Percentiles rank a stretch among this genome's conserved stretches.
Conservation (phyloP, 2,888 invertebrate species). For the Tridacna crocea region DNA sequence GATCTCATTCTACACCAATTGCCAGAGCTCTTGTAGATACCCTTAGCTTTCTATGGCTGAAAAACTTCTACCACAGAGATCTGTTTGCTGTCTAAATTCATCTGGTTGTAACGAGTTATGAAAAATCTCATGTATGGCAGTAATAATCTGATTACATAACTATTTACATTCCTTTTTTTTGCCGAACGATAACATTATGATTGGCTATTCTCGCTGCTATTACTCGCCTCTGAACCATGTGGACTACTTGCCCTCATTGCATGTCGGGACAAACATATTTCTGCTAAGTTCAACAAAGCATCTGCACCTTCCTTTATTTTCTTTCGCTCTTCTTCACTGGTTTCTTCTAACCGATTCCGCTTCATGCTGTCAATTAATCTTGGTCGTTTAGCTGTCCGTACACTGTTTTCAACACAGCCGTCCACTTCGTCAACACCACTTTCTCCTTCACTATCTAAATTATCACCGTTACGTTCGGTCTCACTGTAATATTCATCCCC, state of each 20-base stretch:
- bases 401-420: slow-evolving; percentile 61
- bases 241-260: slow-evolving; percentile 42
- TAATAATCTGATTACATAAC: slow-evolving; percentile 3
- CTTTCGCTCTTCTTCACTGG: slow-evolving; percentile 84
- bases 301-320: slow-evolving; percentile 92
- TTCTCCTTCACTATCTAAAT: slow-evolving; percentile 66
- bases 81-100: too few relatives aligned
- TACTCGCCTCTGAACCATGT: slow-evolving; percentile 17
- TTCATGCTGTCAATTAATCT: slow-evolving; percentile 46
- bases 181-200: slow-evolving; percentile 1
- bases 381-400: slow-evolving; percentile 60
- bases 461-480: slow-evolving; percentile 57
- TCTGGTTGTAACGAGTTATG: not conserved
- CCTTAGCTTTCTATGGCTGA: too few relatives aligned
- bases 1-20: too few relatives aligned
- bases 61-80: too few relatives aligned
- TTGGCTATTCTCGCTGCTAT: slow-evolving; percentile 15
- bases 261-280: slow-evolving; percentile 83
- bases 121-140: slow-evolving; percentile 11
- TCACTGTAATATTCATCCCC: slow-evolving; percentile 65
- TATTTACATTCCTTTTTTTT: not conserved
- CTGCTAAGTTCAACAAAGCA: slow-evolving; percentile 91
- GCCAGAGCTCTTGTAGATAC: too few relatives aligned
- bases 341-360: slow-evolving; percentile 58
- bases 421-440: slow-evolving; percentile 77